A percentile compares a stretch with the other conserved stretches of the same genome.
Evolutionary conservation across 2,113 vertebrate genomes (phyloP).

Genomic region (Lota lota): DNA sequence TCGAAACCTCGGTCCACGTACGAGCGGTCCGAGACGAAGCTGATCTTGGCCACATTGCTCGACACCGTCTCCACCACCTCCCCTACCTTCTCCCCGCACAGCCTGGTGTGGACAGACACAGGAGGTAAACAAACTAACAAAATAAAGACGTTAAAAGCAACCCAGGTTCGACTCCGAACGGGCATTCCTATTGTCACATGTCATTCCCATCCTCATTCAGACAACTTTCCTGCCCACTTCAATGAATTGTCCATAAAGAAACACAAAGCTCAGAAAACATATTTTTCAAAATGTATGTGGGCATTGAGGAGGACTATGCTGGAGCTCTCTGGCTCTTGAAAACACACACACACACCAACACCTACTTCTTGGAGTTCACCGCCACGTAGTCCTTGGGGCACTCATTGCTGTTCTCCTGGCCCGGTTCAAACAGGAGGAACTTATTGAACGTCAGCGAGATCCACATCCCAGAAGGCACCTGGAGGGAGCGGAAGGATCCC

Average conservation of each 20-base stretch:
- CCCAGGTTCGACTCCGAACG: no score
- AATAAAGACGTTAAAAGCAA: no score
- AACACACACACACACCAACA: no score
- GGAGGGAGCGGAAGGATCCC: not conserved
- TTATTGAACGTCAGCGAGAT: conserved; percentile 83
- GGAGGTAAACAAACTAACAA: not conserved
- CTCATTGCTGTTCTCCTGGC: not conserved
- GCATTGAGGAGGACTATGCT: no score
- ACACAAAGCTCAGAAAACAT: no score
- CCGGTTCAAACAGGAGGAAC: conserved; percentile 79
- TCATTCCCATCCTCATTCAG: no score
- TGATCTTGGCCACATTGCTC: conserved; percentile 72
- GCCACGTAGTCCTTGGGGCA: conserved; percentile 87
- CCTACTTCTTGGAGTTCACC: conserved; percentile 77
- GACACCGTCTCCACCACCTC: conserved; percentile 68
- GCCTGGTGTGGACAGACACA: conserved; percentile 57
- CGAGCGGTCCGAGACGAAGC: conserved; percentile 80
- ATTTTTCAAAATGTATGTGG: no score
- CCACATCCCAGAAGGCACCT: conserved; percentile 76
- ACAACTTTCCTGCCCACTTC: no score
- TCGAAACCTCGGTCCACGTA: conserved; percentile 84
- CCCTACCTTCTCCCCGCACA: conserved; percentile 74
- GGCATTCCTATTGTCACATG: no score
- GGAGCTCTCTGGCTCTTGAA: no score
- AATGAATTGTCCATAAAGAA: no score